A percentile compares a stretch with the other conserved stretches of the same genome.
phyloP scores from a whole-genome alignment of 2,888 invertebrate species.

The Tenthredo distinguenda region DNA sequence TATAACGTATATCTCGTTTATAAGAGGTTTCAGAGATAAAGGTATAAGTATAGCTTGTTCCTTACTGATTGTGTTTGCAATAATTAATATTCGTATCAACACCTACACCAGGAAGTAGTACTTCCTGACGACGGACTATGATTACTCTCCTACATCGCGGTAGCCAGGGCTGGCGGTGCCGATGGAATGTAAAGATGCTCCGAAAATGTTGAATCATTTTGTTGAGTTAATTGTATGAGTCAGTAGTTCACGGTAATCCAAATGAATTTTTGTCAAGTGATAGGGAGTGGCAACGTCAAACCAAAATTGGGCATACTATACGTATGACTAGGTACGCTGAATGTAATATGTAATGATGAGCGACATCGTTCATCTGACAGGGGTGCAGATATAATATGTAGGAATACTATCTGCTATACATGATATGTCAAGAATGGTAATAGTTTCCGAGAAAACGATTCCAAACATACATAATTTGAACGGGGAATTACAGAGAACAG shows the following conservation, averaged over 20 bases:
- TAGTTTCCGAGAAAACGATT: neutral
- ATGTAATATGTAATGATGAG: too few species aligned
- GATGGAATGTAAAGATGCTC: neutral
- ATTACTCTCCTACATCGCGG: neutral
- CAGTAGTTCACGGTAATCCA: neutral
- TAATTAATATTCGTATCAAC: conserved; percentile 25
- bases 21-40: neutral
- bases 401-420: neutral
- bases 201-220: neutral
- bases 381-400: neutral
- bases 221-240: neutral
- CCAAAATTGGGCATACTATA: too few species aligned
- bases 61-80: neutral
- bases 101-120: neutral
- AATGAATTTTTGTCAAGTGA: neutral
- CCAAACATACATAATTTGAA: neutral
- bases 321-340: too few species aligned
- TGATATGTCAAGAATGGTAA: neutral
- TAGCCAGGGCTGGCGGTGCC: neutral
- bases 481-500: neutral
- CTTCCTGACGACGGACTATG: neutral
- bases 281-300: too few species aligned
- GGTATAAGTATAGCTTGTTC: neutral
- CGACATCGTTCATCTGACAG: neutral
- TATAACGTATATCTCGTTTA: neutral